Conservation (phyloP, 2,113 vertebrate species). For the Ochotona curzoniae region DNA sequence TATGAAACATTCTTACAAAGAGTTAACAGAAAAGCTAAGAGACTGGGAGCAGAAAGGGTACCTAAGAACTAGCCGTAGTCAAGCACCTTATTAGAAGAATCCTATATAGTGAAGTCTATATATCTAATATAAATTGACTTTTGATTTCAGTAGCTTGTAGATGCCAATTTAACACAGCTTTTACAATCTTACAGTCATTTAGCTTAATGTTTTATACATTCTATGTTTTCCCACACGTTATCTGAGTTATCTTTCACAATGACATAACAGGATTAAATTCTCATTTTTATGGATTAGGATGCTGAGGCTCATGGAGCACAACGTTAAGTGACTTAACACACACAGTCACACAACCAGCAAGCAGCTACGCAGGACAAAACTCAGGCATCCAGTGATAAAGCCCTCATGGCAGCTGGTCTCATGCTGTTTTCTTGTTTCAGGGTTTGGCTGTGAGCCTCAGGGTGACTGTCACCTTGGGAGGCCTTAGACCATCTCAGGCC, state of each 20-base stretch:
- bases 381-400: background rate
- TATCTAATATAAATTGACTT: no score
- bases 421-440: background rate
- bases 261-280: background rate
- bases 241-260: background rate
- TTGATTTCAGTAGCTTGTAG: no score
- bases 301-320: background rate
- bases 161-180: background rate
- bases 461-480: accelerated
- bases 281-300: background rate
- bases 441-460: background rate
- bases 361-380: background rate
- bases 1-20: no score
- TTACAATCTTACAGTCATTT: background rate
- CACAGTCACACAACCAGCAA: background rate
- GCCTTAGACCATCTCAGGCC: background rate
- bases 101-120: no score
- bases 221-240: background rate
- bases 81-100: no score
- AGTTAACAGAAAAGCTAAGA: no score
- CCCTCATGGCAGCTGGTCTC: background rate
- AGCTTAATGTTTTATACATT: background rate
- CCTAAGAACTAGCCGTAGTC: no score
- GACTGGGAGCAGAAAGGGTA: no score
- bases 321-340: background rate